A percentile compares a stretch with the other conserved stretches of the same genome.
Evolutionary conservation across 2,888 invertebrate species (phyloP).

Genomic region (Phrixothrix hirtus): DNA sequence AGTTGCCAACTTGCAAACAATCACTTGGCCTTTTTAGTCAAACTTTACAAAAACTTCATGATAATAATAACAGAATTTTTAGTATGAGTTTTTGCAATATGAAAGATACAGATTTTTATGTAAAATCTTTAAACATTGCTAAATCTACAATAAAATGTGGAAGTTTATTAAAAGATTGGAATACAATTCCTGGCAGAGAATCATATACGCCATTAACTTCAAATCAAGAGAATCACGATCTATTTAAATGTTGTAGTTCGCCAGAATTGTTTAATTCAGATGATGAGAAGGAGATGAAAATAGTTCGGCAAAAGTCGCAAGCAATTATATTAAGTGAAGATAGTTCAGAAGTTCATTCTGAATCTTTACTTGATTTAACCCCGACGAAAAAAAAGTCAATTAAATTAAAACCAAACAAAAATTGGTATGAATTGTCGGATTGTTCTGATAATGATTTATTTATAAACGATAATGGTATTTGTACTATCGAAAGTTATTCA

Average conservation of each 20-base stretch:
- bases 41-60: no score
- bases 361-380: slow-evolving; percentile 5
- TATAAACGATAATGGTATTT: slow-evolving; percentile 38
- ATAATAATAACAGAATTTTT: no score
- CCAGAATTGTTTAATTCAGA: slow-evolving; percentile 50
- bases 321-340: slow-evolving; percentile 2
- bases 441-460: slow-evolving; percentile 8
- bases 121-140: slow-evolving; percentile 49
- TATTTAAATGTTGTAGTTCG: slow-evolving; percentile 32
- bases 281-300: slow-evolving; percentile 34
- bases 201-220: slow-evolving; percentile 54
- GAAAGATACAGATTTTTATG: slow-evolving; percentile 34
- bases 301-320: background rate
- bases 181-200: slow-evolving; percentile 66
- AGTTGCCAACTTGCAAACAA: background rate
- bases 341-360: background rate
- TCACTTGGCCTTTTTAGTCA: no score
- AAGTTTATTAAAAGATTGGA: slow-evolving; percentile 65
- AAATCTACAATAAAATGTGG: slow-evolving; percentile 54
- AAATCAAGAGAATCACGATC: background rate
- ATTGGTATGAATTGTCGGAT: slow-evolving; percentile 3
- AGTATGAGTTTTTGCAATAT: no score
- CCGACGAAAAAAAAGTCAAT: slow-evolving; percentile 1
- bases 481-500: slow-evolving; percentile 42
- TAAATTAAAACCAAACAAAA: background rate